These are phyloP conservation scores for Plagodis dolabraria DNA, from an alignment of 2,888 invertebrate species.

Conservation along the genomic window DNA sequence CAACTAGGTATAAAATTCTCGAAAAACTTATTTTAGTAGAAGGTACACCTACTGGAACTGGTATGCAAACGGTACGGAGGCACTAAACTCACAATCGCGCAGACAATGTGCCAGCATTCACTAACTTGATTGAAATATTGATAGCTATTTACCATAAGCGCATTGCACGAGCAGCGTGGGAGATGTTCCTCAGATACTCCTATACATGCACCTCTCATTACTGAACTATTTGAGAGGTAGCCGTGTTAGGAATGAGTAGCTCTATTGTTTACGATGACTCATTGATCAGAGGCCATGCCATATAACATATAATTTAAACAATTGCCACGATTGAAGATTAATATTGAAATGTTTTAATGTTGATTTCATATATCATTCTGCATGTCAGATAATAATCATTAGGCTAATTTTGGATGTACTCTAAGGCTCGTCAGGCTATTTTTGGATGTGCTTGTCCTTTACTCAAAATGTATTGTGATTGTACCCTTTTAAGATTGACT, in stretches of 20 bases:
- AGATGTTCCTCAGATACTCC: conserved; percentile 20
- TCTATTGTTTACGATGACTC: conserved; percentile 33
- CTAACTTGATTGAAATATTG: conserved; percentile 28
- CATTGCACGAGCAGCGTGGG: conserved; percentile 36
- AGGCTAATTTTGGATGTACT: no score
- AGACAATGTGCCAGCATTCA: conserved; percentile 4
- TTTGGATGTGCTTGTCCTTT: no score
- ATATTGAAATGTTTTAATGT: neutral
- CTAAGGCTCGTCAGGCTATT: no score
- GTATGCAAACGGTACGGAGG: no score
- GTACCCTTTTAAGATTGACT: no score
- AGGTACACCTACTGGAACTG: no score
- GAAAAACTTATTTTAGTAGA: no score
- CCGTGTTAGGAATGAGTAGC: conserved; percentile 30
- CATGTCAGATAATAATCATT: no score
- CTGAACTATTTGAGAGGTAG: conserved; percentile 33
- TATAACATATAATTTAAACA: neutral
- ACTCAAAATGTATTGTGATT: no score
- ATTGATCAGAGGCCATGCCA: conserved; percentile 13
- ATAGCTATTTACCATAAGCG: conserved; percentile 26
- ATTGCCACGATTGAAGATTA: neutral
- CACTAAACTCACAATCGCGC: no score
- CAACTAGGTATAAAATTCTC: no score
- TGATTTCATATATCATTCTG: no score
- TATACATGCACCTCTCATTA: conserved; percentile 26